Evolutionary conservation across 2,888 invertebrate species (phyloP), one percentile per base, ranked within the genome.

Genomic region (Hypsopygia costalis): DNA sequence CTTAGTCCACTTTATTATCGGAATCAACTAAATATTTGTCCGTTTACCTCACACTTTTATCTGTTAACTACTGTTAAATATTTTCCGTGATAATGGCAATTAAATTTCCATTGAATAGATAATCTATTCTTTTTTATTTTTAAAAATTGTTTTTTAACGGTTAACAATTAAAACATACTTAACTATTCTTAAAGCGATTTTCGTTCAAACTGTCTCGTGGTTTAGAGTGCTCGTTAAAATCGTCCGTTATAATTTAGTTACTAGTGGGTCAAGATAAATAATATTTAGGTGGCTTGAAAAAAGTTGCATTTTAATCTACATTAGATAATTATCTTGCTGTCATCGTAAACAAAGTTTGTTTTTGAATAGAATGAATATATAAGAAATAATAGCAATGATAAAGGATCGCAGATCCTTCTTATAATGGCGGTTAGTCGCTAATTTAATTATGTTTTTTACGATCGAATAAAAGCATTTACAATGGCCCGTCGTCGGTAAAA

Each of bases 361-460:
- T n/a, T n/a, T n/a, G n/a, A n/a, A n/a, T n/a, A n/a, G n/a, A n/a
- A n/a, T n/a, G n/a, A n/a, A n/a, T n/a, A n/a, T n/a, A n/a, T n/a
- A n/a, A n/a, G n/a, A n/a, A n/a, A n/a, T n/a, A n/a, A 9, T 38
- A 5, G 11, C 20, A 21, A n/a, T 21, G 36, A 36, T 30, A 30
- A 43, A 7, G 25, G n/a, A 4, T 33, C 11, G 16, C 16, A 20
- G 34, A 38, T 33, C n/a, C 21, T 25, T 31, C 27, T 37, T 41
- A 11, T 36, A 30, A 40, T 27, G 22, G 10, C 27, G 21, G 31
- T 22, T 39, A 34, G 32, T 37, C 36, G 34, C 25, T 40, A 47
- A 47, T 40, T 47, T 37, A 44, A 40, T 42, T 31, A 31, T 8
- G 35, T 27, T 34, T 41, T 47, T 44, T 35, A 47, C 36, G 40